Evolutionary conservation across 1,140 invertebrate genomes (phyloP), one percentile per base, ranked within the genome.

Genomic region (Mamestra configurata): DNA sequence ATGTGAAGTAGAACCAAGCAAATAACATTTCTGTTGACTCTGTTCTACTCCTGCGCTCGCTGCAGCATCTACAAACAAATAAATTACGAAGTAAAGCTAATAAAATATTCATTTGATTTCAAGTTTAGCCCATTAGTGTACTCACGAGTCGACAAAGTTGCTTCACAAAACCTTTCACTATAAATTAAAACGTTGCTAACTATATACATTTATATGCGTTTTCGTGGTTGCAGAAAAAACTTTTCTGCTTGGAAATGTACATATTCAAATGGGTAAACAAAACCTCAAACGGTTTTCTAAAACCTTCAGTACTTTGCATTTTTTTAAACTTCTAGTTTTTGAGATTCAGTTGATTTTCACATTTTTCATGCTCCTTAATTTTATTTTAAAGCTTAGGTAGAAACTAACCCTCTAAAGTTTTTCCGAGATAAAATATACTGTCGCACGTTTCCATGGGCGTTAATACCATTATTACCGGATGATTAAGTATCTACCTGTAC

Each of bases 91-190:
- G 11, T 70, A 15, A 70, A 70, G 4, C 53, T 64, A 75, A 75
- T 64, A 75, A 51, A 82, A 79, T 82, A 82, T 79, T 82, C 72
- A 79, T 82, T 76, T 75, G 59, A 68, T 76, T 76, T 71, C 59
- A 71, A 82, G 24, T 82, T 82, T 68, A 37, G 53, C 27, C 51
- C 71, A 75, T 75, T 75, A 75, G 71, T 75, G 71, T 37, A 72
- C 70, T 57, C 27, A 35, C 35, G 53, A 5, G 71, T 20, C 55
- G 18, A 57, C 20, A 37, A 40, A 37, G 35, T 22, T 57, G 31
- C 40, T 40, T 13, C 27, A 24, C 20, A 13, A 20, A 59, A 59
- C 24, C 20, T 49, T 49, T 31, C n/a, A 22, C 18, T 24, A 4
- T 57, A 24, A 40, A 53, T 31, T 27, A 53, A 22, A 6, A 53